Percentiles rank a stretch among this genome's conserved stretches.
These are phyloP conservation scores for Ptychadena robeensis DNA, from an alignment of 2,797 vertebrate species.

Conservation along the genomic window DNA sequence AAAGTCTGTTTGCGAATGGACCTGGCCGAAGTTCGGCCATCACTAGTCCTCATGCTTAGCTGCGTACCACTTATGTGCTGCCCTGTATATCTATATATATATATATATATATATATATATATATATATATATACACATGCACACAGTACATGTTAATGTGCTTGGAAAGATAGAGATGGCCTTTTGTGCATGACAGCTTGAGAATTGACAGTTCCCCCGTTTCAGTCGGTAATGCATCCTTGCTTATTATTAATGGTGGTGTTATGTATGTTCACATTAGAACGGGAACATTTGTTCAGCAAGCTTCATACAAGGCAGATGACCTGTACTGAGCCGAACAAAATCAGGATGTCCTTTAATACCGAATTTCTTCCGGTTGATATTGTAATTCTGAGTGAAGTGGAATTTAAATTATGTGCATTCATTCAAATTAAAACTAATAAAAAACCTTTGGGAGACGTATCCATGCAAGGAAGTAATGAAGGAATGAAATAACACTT, in stretches of 20 bases:
- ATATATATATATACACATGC: background rate
- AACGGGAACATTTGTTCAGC: background rate
- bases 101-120: too few relatives aligned
- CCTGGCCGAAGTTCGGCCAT: too few relatives aligned
- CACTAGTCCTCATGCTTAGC: too few relatives aligned
- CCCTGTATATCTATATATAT: too few relatives aligned
- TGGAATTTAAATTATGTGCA: slow-evolving; percentile 41
- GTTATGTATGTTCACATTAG: slow-evolving; percentile 18
- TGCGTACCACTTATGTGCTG: too few relatives aligned
- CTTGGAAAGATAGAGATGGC: background rate
- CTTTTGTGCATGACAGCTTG: background rate
- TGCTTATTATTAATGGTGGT: background rate
- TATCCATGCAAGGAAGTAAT: slow-evolving; percentile 29
- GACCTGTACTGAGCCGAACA: slow-evolving; percentile 35
- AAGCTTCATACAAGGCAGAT: slow-evolving; percentile 13
- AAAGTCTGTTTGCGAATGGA: too few relatives aligned
- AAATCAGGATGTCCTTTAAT: slow-evolving; percentile 34
- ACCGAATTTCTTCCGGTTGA: slow-evolving; percentile 45
- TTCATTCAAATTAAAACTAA: slow-evolving; percentile 45
- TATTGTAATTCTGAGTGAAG: slow-evolving; percentile 35
- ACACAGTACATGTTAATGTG: too few relatives aligned
- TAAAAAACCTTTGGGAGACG: slow-evolving; percentile 30
- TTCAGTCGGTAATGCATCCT: background rate
- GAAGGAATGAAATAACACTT: slow-evolving; percentile 46
- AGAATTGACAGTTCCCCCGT: background rate